A percentile compares a stretch with the other conserved stretches of the same genome.
Conservation (phyloP, 2,888 invertebrate species). For the Dynastes hyllus region DNA sequence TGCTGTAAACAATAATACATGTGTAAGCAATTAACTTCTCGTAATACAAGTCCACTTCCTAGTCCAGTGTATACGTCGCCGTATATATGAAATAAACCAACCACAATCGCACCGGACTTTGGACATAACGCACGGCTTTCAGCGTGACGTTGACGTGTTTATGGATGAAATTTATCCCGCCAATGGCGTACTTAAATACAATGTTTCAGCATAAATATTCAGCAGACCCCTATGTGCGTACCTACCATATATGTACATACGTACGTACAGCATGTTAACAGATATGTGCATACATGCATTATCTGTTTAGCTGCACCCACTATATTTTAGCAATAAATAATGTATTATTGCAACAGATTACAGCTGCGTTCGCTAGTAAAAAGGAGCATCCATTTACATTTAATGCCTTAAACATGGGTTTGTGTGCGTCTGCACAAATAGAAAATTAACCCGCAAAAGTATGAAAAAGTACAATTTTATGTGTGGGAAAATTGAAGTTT, state of each 20-base stretch:
- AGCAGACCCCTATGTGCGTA: neutral
- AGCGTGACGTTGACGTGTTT: constrained; percentile 32
- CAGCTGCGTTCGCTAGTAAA: neutral
- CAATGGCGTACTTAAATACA: constrained; percentile 29
- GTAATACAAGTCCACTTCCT: too few relatives aligned
- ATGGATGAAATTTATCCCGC: constrained; percentile 18
- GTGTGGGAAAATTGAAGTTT: too few relatives aligned
- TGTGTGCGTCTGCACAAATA: too few relatives aligned
- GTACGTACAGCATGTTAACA: neutral
- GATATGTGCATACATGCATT: constrained; percentile 3
- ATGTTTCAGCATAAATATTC: constrained; percentile 32
- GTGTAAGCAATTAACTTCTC: too few relatives aligned
- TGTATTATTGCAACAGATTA: constrained; percentile 7
- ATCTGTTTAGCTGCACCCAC: neutral
- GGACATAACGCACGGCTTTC: constrained; percentile 19
- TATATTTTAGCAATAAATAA: constrained; percentile 23
- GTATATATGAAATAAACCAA: constrained; percentile 3
- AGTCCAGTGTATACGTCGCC: neutral
- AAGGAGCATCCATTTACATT: neutral
- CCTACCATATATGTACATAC: neutral
- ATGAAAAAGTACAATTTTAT: too few relatives aligned
- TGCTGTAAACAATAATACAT: too few relatives aligned
- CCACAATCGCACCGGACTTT: constrained; percentile 22
- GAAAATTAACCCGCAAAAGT: too few relatives aligned
- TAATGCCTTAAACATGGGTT: too few relatives aligned